A percentile compares a stretch with the other conserved stretches of the same genome.
Evolutionary conservation across 2,888 invertebrate genomes (phyloP).

Genomic region (Scaeva pyrastri): DNA sequence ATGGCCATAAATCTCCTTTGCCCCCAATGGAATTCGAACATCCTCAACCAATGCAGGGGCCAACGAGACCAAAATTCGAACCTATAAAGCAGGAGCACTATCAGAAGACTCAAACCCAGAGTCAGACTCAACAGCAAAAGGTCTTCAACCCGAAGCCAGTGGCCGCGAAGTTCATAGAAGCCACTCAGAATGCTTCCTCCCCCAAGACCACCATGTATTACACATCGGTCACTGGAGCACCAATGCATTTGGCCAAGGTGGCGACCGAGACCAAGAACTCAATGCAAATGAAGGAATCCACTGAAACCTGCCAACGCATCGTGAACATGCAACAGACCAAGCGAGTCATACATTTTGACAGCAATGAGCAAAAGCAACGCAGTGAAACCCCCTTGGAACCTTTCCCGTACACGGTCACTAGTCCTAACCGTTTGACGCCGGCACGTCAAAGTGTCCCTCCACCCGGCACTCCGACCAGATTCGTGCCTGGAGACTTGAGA

Average conservation of each 20-base stretch:
- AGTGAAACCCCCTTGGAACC: constrained; percentile 81
- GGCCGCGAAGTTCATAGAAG: constrained; percentile 83
- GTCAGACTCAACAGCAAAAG: constrained; percentile 79
- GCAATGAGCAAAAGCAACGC: constrained; percentile 82
- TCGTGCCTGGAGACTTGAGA: constrained; percentile 87
- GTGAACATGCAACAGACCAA: constrained; percentile 89
- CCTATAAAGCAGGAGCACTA: constrained; percentile 85
- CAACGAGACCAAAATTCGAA: constrained; percentile 86
- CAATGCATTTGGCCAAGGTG: constrained; percentile 86
- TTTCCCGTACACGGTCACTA: constrained; percentile 84
- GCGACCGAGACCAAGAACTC: constrained; percentile 89
- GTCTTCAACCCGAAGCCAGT: constrained; percentile 86
- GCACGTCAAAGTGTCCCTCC: constrained; percentile 83
- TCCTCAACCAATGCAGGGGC: constrained; percentile 83
- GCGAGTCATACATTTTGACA: constrained; percentile 88
- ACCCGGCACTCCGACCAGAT: constrained; percentile 87
- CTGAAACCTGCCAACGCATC: constrained; percentile 87
- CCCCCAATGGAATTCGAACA: constrained; percentile 87
- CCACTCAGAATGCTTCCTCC: constrained; percentile 84
- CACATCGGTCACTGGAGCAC: constrained; percentile 85
- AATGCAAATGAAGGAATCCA: constrained; percentile 89
- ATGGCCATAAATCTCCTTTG: constrained; percentile 85
- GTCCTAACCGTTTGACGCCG: constrained; percentile 81
- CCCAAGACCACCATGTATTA: constrained; percentile 85
- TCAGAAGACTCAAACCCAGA: constrained; percentile 80